A percentile compares a stretch with the other conserved stretches of the same genome.
phyloP scores from a whole-genome alignment of 2,888 invertebrate genomes.

The Nomada goodeniana region DNA sequence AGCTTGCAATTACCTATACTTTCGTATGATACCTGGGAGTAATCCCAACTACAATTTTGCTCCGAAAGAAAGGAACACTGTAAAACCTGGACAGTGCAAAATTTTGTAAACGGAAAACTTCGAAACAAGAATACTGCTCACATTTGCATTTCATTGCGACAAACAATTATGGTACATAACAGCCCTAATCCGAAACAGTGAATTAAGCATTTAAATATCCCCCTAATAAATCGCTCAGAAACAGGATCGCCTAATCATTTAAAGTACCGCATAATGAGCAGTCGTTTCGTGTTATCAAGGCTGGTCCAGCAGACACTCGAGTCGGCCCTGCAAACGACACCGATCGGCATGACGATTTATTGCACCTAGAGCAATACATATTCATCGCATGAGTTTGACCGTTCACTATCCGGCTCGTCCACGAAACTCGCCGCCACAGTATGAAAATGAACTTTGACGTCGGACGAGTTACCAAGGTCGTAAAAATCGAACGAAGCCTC shows the following conservation, averaged over 20 bases:
- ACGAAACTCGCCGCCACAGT: background rate
- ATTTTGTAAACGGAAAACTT: too few relatives aligned
- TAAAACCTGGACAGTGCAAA: too few relatives aligned
- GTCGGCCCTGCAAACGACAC: conserved; percentile 8
- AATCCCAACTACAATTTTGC: too few relatives aligned
- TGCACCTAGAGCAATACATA: conserved; percentile 33
- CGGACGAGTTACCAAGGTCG: conserved; percentile 37
- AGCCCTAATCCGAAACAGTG: background rate
- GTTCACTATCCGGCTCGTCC: conserved; percentile 15
- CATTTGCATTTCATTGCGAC: background rate
- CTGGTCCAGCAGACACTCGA: conserved; percentile 18
- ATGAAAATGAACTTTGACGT: conserved; percentile 20
- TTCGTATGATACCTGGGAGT: too few relatives aligned
- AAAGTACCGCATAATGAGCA: conserved; percentile 2
- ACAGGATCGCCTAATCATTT: conserved; percentile 5
- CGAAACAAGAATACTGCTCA: too few relatives aligned
- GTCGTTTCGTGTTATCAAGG: conserved; percentile 7
- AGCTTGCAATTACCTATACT: too few relatives aligned
- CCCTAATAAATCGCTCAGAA: background rate
- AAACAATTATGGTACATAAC: background rate
- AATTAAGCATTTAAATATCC: background rate
- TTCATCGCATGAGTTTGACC: conserved; percentile 34
- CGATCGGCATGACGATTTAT: conserved; percentile 36
- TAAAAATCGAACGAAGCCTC: conserved; percentile 53
- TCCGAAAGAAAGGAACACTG: too few relatives aligned